phyloP scores from a whole-genome alignment of 2,888 invertebrate species.

The Subacronicta megacephala region DNA sequence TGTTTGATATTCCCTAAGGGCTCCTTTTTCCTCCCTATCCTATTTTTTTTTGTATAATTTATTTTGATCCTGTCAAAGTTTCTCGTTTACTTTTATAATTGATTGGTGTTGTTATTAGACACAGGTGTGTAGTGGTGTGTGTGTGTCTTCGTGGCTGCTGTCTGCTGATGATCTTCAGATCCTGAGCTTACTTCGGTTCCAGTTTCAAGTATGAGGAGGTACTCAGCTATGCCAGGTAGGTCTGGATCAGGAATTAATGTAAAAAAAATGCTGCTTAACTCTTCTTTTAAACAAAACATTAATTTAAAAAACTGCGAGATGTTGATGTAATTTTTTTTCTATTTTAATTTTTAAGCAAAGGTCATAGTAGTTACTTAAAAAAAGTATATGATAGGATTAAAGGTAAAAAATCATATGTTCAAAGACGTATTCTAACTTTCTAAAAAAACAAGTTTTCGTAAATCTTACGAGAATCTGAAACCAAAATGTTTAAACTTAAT shows the following conservation, averaged over 20 bases:
- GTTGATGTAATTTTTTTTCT: no score
- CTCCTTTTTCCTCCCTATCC: conserved; percentile 28
- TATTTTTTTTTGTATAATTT: conserved; percentile 26
- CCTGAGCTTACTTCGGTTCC: conserved; percentile 65
- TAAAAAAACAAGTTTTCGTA: no score
- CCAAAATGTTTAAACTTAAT: no score
- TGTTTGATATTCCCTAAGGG: conserved; percentile 23
- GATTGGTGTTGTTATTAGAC: conserved; percentile 65
- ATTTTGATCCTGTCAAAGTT: conserved; percentile 51
- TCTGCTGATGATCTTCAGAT: conserved; percentile 74
- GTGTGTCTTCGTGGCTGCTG: conserved; percentile 70
- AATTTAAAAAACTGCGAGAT: no score
- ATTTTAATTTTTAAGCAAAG: no score
- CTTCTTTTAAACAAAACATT: neutral
- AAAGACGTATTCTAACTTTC: no score
- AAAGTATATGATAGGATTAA: no score
- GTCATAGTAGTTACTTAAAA: no score
- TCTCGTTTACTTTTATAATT: conserved; percentile 57
- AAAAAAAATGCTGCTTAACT: neutral
- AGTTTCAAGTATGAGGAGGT: conserved; percentile 75
- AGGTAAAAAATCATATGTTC: no score
- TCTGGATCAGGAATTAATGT: neutral
- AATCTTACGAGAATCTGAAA: no score
- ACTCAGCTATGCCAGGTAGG: conserved; percentile 82
- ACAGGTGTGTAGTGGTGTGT: conserved; percentile 80